Evolutionary conservation across 1,140 invertebrate genomes (phyloP).

Genomic region (Anagrus nilaparvatae): DNA sequence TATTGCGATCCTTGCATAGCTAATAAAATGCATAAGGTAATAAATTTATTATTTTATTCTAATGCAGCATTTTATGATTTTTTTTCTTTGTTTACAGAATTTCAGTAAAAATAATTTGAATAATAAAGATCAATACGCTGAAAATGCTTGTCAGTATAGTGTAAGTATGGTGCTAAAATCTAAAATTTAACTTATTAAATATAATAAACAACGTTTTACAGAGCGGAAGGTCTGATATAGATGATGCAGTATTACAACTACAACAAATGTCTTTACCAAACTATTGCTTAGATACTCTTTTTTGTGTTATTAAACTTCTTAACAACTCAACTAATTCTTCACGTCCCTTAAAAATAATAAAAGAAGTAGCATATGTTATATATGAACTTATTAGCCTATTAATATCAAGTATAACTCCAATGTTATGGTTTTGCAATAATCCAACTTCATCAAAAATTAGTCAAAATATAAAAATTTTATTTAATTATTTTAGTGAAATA

Average conservation of each 20-base stretch:
- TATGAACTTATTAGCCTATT: conserved; percentile 30
- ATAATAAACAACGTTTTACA: conserved; percentile 15
- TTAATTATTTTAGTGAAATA: conserved; percentile 28
- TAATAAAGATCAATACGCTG: background rate
- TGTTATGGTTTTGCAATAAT: conserved; percentile 31
- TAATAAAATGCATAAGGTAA: conserved; percentile 40
- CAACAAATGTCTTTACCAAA: conserved; percentile 42
- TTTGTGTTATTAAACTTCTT: conserved; percentile 29
- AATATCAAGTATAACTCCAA: conserved; percentile 28
- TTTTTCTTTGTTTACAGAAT: background rate
- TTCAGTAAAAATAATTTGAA: background rate
- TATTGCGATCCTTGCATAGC: conserved; percentile 42
- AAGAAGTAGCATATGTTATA: conserved; percentile 24
- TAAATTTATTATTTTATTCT: conserved; percentile 5
- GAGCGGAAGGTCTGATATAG: conserved; percentile 23
- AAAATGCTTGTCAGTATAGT: no score
- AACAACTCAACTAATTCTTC: conserved; percentile 21
- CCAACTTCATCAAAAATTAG: conserved; percentile 24
- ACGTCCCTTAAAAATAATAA: conserved; percentile 24
- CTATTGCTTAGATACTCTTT: conserved; percentile 43
- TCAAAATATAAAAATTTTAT: conserved; percentile 27
- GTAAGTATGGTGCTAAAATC: conserved; percentile 5
- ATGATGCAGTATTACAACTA: conserved; percentile 31
- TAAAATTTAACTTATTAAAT: background rate
- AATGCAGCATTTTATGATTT: background rate